A percentile compares a stretch with the other conserved stretches of the same genome.
Conservation (phyloP, 2,113 vertebrate genomes). For the Zingel zingel region DNA sequence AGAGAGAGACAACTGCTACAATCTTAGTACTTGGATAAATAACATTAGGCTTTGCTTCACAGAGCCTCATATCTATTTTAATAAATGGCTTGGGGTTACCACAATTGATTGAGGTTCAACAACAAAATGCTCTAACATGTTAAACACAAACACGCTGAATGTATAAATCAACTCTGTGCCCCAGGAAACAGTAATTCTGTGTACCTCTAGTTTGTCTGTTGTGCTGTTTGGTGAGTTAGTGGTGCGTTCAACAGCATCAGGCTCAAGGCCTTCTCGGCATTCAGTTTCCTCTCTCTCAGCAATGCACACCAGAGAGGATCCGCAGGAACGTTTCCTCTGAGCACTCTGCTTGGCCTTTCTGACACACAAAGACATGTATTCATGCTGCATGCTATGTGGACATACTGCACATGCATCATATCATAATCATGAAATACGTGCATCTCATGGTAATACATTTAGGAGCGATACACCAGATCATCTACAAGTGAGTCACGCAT, state of each 20-base stretch:
- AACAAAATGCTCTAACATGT: not conserved
- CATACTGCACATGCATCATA: slow-evolving; percentile 25
- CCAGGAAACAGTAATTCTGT: not conserved
- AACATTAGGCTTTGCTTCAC: not conserved
- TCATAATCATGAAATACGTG: slow-evolving; percentile 5
- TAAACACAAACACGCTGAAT: not conserved
- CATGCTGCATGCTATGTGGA: slow-evolving; percentile 10
- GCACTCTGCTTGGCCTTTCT: slow-evolving; percentile 73
- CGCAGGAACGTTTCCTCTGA: slow-evolving; percentile 64
- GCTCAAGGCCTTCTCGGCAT: slow-evolving; percentile 40
- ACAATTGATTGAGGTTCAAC: not conserved
- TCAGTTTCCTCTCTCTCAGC: slow-evolving; percentile 84
- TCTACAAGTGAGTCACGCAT: slow-evolving; percentile 22
- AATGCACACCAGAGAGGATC: slow-evolving; percentile 76
- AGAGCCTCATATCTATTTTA: not conserved
- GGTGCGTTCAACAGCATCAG: slow-evolving; percentile 45
- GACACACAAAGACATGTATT: slow-evolving; percentile 51
- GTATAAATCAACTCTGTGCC: not conserved
- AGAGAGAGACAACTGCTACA: not conserved
- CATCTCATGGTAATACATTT: slow-evolving; percentile 13
- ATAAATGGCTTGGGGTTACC: not conserved
- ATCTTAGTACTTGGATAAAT: not conserved
- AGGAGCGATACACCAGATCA: not conserved
- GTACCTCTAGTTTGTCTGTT: slow-evolving; percentile 82
- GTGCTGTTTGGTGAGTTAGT: slow-evolving; percentile 24